Evolutionary conservation across 2,113 vertebrate genomes (phyloP).

Genomic region (Xiphias gladius): DNA sequence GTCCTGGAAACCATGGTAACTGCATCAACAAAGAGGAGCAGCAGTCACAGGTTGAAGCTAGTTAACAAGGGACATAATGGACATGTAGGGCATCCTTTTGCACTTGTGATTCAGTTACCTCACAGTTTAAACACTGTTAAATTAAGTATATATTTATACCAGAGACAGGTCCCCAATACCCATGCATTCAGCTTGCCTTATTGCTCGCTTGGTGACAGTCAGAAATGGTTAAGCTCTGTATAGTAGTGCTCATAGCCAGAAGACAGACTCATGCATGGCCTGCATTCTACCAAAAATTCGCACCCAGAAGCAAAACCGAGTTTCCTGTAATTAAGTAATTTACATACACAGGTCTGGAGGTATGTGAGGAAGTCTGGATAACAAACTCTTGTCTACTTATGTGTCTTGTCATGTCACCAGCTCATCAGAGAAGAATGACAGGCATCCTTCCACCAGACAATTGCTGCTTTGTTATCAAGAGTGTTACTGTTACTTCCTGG

Average conservation of each 20-base stretch:
- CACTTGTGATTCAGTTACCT: neutral
- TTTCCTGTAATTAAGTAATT: slow-evolving; percentile 62
- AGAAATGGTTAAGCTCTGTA: too few relatives aligned
- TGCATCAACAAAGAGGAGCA: neutral
- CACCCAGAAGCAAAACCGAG: slow-evolving; percentile 23
- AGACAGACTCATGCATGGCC: neutral
- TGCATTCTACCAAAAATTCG: slow-evolving; percentile 1
- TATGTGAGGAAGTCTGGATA: slow-evolving; percentile 34
- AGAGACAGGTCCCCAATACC: neutral
- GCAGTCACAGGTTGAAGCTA: neutral
- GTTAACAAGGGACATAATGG: neutral
- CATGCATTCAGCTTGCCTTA: neutral
- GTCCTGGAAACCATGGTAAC: slow-evolving; percentile 1
- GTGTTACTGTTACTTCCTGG: slow-evolving; percentile 3
- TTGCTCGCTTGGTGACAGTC: neutral
- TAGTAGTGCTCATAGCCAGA: neutral
- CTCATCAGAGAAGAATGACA: neutral
- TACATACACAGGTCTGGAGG: slow-evolving; percentile 52
- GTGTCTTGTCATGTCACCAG: neutral
- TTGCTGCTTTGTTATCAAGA: slow-evolving; percentile 2
- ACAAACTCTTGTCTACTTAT: slow-evolving; percentile 21
- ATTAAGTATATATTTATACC: neutral
- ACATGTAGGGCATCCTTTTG: neutral
- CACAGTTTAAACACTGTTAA: neutral
- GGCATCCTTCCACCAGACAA: neutral